Evolutionary conservation across 2,888 invertebrate species (phyloP).

Genomic region (Lasioglossum villosulum): DNA sequence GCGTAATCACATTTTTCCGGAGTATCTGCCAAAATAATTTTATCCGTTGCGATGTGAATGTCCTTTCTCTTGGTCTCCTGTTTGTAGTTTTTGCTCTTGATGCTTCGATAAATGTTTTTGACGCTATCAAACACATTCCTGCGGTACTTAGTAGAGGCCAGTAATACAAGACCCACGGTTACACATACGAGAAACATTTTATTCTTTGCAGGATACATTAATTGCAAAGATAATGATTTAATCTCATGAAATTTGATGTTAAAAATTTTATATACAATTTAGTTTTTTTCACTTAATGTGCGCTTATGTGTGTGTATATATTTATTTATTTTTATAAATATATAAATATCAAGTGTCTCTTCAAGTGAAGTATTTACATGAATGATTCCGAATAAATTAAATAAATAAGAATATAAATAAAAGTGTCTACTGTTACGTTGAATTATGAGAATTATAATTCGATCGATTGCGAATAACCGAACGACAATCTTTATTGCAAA

Average conservation of each 20-base stretch:
- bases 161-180: conserved; percentile 80
- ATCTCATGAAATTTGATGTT: conserved; percentile 18
- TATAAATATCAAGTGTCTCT: neutral
- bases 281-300: neutral
- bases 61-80: conserved; percentile 57
- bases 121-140: conserved; percentile 80
- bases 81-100: conserved; percentile 57
- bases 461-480: conserved; percentile 33
- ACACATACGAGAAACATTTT: conserved; percentile 82
- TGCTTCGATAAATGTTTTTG: conserved; percentile 78
- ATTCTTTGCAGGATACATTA: conserved; percentile 74
- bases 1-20: conserved; percentile 82
- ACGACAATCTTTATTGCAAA: conserved; percentile 14
- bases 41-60: conserved; percentile 73
- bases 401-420: conserved; percentile 49
- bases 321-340: conserved; percentile 15
- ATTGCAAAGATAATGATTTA: conserved; percentile 53
- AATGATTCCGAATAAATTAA: conserved; percentile 20
- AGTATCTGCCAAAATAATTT: conserved; percentile 82
- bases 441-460: conserved; percentile 14
- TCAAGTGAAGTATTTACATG: conserved; percentile 42
- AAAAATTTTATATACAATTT: conserved; percentile 62
- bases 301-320: neutral
- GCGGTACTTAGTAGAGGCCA: conserved; percentile 83
- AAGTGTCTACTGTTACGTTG: conserved; percentile 27